These are phyloP conservation scores for Coelopa pilipes DNA, from an alignment of 2,888 invertebrate genomes.

Conservation along the genomic window DNA sequence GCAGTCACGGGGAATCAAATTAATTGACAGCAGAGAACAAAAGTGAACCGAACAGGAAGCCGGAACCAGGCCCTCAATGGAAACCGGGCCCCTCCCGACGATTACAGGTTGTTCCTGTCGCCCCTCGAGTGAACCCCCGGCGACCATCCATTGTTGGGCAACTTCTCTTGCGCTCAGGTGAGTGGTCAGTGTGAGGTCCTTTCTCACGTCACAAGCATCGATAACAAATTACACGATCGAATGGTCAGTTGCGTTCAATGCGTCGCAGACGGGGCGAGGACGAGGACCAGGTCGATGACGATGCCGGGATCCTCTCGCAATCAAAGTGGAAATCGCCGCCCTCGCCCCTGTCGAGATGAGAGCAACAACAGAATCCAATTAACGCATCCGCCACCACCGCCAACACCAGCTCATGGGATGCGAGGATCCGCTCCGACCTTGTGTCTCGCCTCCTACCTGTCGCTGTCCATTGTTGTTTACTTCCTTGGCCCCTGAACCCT, in stretches of 20 bases:
- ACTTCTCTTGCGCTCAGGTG: neutral
- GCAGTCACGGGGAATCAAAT: too few species aligned
- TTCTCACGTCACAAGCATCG: slow-evolving; percentile 27
- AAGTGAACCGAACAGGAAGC: neutral
- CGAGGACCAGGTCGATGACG: neutral
- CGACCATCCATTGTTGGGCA: too few species aligned
- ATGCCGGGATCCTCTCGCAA: neutral
- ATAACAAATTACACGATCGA: slow-evolving; percentile 35
- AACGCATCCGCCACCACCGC: neutral
- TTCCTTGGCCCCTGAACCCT: neutral
- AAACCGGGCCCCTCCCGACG: neutral
- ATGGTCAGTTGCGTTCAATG: neutral
- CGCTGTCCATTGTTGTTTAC: neutral
- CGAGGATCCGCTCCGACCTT: neutral
- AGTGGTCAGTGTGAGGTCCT: slow-evolving; percentile 43
- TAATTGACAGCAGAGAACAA: too few species aligned
- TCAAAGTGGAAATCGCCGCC: slow-evolving; percentile 1
- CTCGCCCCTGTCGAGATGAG: neutral
- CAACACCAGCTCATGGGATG: neutral
- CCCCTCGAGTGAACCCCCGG: too few species aligned
- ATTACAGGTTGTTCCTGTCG: neutral
- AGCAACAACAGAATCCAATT: slow-evolving; percentile 7
- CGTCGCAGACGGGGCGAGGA: neutral
- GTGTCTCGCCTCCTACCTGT: slow-evolving; percentile 7
- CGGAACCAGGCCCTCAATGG: slow-evolving; percentile 5